Evolutionary conservation across 2,113 vertebrate species (phyloP), one percentile per base, ranked within the genome.

Genomic region (Corythornis vintsioides): DNA sequence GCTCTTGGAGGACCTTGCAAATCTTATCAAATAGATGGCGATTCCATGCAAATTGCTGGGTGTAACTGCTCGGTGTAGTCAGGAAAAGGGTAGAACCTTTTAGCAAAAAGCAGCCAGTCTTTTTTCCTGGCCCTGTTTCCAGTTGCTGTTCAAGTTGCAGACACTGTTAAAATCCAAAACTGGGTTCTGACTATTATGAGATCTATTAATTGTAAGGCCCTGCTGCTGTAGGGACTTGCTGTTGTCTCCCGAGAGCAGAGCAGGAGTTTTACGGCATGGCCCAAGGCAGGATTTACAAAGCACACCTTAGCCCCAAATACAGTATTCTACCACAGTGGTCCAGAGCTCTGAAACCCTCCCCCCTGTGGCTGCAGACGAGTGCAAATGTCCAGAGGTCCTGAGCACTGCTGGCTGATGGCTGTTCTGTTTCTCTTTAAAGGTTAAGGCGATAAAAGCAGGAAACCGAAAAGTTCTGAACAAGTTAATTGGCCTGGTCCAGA

Each of bases 381-480:
- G 53, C 48, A 42, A 13, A 22, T 29, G 28, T 24, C 55, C 0
- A 0, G 13, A 26, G 52, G 52, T 82, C 22, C 11, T 73, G 1
- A 77, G 85, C 48, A 35, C 4, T 18, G 15, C 5, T 79, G 11
- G 73, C 59, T 93, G 8, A 43, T 78, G 16, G 6, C 29, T 25
- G 45, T 81, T 35, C 90, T 9, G 60, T 57, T 92, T 89, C 15
- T 74, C 71, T 94, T 92, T 72, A 33, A 81, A 99, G 99, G 99
- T 99, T 64, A 92, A 47, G 64, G 98, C 97, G 6, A 95, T 99
- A 96, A 98, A 97, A 92, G 95, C 85, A 4, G 99, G 98, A 91
- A 99, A 99, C 95, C 92, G 29, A n/a, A 99, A 98, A 90, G 98
- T 99, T 40, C 92, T 99, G 60, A 99, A 99, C 91, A 99, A 98